A percentile compares a stretch with the other conserved stretches of the same genome.
Evolutionary conservation across 2,888 invertebrate species (phyloP).

Genomic region (Saturnia japonica): DNA sequence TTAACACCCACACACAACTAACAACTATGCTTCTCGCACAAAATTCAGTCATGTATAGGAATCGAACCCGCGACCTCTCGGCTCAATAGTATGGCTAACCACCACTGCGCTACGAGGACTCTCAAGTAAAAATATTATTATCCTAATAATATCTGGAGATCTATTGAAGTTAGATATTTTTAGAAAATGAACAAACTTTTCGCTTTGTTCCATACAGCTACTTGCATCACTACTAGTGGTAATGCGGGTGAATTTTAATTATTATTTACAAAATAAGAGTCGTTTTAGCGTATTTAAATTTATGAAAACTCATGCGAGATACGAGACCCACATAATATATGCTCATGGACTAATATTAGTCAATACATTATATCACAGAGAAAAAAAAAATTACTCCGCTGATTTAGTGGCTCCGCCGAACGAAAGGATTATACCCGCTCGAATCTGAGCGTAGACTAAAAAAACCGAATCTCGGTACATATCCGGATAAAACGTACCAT

Average conservation of each 20-base stretch:
- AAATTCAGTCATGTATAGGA: no score
- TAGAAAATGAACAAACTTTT: not conserved
- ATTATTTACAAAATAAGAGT: not conserved
- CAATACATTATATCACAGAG: not conserved
- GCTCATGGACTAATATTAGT: not conserved
- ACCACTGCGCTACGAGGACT: no score
- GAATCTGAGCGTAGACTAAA: constrained; percentile 23
- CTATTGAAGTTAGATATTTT: not conserved
- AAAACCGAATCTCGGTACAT: constrained; percentile 26
- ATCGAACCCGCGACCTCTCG: no score
- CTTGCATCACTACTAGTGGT: not conserved
- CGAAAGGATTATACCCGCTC: constrained; percentile 29
- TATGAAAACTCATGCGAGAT: not conserved
- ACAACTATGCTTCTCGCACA: no score
- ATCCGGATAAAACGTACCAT: constrained; percentile 31
- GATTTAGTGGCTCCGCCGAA: constrained; percentile 25
- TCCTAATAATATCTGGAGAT: not conserved
- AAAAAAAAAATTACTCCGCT: constrained; percentile 20
- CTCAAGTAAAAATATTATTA: no score
- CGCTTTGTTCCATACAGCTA: not conserved
- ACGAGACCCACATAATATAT: not conserved
- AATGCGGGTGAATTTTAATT: not conserved
- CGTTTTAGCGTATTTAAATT: not conserved
- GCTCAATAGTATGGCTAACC: no score
- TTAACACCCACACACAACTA: no score